Evolutionary conservation across 1,140 invertebrate genomes (phyloP), one percentile per base, ranked within the genome.

Genomic region (Hormaphis cornu): DNA sequence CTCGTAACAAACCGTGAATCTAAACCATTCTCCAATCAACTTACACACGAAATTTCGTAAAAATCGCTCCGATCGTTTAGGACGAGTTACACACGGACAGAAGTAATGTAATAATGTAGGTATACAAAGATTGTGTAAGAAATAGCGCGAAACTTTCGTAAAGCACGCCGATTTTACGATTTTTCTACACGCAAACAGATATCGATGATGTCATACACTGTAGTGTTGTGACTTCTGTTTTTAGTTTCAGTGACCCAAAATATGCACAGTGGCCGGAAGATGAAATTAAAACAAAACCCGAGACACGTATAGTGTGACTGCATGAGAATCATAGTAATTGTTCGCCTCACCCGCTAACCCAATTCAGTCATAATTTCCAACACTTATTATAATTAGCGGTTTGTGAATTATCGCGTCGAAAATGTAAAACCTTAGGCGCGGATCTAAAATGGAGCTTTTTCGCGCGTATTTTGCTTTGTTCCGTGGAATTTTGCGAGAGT

Each of bases 181-280:
- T n/a, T n/a, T n/a, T n/a, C n/a, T n/a, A n/a, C n/a, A n/a, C n/a
- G n/a, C n/a, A n/a, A n/a, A n/a, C n/a, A n/a, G n/a, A n/a, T n/a
- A n/a, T n/a, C n/a, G n/a, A n/a, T 8, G 16, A 46, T 46, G 4
- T 46, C 4, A 46, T 46, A 40, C 37, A 8, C 7, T 40, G 14
- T 40, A 14, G 37, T 14, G 37, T 8, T 40, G 37, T 8, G 7
- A 14, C 37, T 40, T 7, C 7, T 46, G 18, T 46, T 46, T n/a
- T 46, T 46, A 46, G n/a, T n/a, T 8, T n/a, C 5, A 16, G 8
- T 16, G 12, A 8, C 12, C n/a, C 6, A n/a, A n/a, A 16, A 66
- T 66, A 66, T 35, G 28, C 1, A 66, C 33, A n/a, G n/a, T 66
- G 61, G 18, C 61, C 44, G 42, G 61, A 66, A 66, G 61, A 30